phyloP scores from a whole-genome alignment of 2,797 vertebrate species.

The Diceros bicornis region DNA sequence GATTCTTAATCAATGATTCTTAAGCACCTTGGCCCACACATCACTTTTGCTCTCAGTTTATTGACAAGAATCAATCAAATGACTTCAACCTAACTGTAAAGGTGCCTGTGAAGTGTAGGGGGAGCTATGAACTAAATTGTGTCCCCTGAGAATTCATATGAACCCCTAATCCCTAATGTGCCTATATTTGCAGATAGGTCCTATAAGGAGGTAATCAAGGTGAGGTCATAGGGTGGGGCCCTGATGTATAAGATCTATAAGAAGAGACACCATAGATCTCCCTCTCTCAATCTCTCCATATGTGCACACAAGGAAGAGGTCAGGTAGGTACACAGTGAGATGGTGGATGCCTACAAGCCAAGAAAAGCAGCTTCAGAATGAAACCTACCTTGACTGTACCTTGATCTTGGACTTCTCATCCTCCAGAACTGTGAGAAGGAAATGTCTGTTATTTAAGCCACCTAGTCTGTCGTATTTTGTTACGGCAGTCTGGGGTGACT shows the following conservation, averaged over 20 bases:
- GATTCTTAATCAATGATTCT: background rate
- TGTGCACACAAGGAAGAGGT: background rate
- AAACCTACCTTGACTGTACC: background rate
- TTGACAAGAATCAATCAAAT: background rate
- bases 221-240: background rate
- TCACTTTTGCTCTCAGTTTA: background rate
- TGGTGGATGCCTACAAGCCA: background rate
- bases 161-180: background rate
- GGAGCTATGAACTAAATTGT: background rate
- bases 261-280: background rate
- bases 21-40: background rate
- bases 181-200: background rate
- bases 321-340: background rate
- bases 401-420: background rate
- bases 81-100: background rate
- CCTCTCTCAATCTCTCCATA: background rate
- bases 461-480: background rate
- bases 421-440: background rate
- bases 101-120: background rate
- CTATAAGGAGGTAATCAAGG: background rate
- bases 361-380: background rate
- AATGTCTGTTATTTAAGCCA: background rate
- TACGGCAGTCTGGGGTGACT: background rate
- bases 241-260: background rate
- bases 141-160: background rate